These are phyloP conservation scores for Gavialis gangeticus DNA, from an alignment of 2,113 vertebrate genomes.

Conservation along the genomic window DNA sequence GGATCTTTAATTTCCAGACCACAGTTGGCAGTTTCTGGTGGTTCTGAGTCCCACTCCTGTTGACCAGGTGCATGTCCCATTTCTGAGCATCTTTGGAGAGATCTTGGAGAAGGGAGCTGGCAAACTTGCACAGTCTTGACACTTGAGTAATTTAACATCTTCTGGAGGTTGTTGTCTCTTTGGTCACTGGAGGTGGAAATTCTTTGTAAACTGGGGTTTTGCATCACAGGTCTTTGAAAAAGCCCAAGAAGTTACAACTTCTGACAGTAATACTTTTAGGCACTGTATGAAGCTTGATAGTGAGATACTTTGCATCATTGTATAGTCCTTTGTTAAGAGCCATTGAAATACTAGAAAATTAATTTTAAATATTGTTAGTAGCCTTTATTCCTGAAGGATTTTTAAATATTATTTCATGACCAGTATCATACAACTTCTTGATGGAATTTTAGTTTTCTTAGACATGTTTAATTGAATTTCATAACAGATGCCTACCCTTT, in stretches of 20 bases:
- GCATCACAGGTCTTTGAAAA: slow-evolving; percentile 46
- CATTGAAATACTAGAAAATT: slow-evolving; percentile 56
- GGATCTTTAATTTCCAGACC: slow-evolving; percentile 44
- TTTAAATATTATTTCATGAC: slow-evolving; percentile 37
- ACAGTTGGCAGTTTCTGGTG: slow-evolving; percentile 3
- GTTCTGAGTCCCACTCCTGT: slow-evolving; percentile 65
- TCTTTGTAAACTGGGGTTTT: slow-evolving; percentile 59
- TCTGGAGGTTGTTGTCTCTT: slow-evolving; percentile 26
- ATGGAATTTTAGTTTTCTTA: slow-evolving; percentile 56
- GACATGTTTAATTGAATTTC: slow-evolving; percentile 49
- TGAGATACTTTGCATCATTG: slow-evolving; percentile 30
- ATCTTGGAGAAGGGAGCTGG: slow-evolving; percentile 41
- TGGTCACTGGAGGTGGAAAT: slow-evolving; percentile 37
- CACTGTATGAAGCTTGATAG: neutral
- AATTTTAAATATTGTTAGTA: slow-evolving; percentile 33
- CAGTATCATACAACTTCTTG: slow-evolving; percentile 55
- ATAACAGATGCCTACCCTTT: slow-evolving; percentile 25
- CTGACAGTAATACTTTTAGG: neutral
- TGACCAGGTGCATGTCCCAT: slow-evolving; percentile 46
- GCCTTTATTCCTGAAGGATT: slow-evolving; percentile 63
- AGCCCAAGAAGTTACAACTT: slow-evolving; percentile 44
- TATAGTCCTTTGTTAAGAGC: slow-evolving; percentile 14
- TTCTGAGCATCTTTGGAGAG: neutral
- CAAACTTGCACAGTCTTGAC: neutral
- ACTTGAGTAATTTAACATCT: slow-evolving; percentile 4